Base-by-base conservation (phyloP, 2,797 vertebrate species). In the Kryptopterus vitreolus region DNA sequence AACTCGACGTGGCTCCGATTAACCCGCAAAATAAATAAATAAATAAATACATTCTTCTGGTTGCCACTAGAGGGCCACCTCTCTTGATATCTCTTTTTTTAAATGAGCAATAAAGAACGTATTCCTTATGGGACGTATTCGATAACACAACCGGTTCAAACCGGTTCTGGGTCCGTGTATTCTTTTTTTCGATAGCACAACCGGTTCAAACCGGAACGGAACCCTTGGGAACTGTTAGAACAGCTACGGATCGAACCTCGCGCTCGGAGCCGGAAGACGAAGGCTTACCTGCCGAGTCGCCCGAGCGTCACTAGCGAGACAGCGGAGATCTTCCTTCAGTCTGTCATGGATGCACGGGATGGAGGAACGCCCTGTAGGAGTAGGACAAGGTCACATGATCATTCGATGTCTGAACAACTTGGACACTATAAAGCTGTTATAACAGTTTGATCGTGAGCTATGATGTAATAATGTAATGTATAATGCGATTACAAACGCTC, bases 241-340 rank as follows among this genome's bases (percentile, higher is more conserved):
- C 43, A 10, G n/a, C 59, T 31, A 63, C n/a, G 43, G 9, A 24
- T 69, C 38, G 46, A 46, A 50, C 31, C 1, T 26, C 13, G 18
- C 8, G 57, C 20, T 0, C 13, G 18, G 29, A 62, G 6, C 24
- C 79, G 48, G 62, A 66, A 69, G 4, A 31, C 74, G 61, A 71
- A 52, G n/a, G 0, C 58, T 87, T 91, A 94, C 94, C 91, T 93
- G 90, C 82, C 33, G 70, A 62, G 87, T 87, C 81, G 83, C 72
- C 73, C 85, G 70, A 77, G 78, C 53, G 71, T 29, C 83, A 78
- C 79, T 84, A 20, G 89, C 82, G 10, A 82, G 85, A 84, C 88
- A 88, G 76, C 74, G 81, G 78, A 75, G 43, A 57, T 87, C 84
- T 80, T 89, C 87, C 82, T 92, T 88, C 63, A 55, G 80, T 85